Conservation (phyloP, 1,140 invertebrate species). For the Saccostrea glomerata region DNA sequence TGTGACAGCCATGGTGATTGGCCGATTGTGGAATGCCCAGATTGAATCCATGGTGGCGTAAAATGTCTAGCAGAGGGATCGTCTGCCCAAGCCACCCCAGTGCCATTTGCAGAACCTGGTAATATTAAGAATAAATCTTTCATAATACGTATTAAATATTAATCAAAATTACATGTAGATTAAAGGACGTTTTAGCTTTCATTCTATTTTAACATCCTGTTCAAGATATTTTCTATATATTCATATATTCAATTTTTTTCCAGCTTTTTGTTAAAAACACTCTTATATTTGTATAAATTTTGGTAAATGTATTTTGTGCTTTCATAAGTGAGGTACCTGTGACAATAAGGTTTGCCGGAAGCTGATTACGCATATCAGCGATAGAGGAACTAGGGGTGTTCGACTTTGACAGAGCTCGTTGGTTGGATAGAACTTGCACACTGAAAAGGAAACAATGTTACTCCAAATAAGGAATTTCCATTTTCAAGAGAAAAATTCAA, state of each 20-base stretch:
- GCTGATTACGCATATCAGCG: slow-evolving; percentile 57
- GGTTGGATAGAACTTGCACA: slow-evolving; percentile 4
- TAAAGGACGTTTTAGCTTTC: too few species aligned
- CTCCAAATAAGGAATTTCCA: background rate
- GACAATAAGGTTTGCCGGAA: slow-evolving; percentile 66
- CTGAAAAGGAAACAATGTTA: background rate
- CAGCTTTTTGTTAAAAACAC: too few species aligned
- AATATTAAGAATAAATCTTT: background rate
- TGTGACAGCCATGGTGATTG: slow-evolving; percentile 66
- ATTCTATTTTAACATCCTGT: too few species aligned
- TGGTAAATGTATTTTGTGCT: background rate
- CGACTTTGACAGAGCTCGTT: slow-evolving; percentile 42
- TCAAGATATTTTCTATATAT: too few species aligned
- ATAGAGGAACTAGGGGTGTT: slow-evolving; percentile 57
- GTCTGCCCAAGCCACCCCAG: slow-evolving; percentile 73
- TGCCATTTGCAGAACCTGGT: slow-evolving; percentile 55
- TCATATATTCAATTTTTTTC: too few species aligned
- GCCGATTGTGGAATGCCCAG: slow-evolving; percentile 55
- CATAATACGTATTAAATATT: too few species aligned
- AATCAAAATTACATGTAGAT: too few species aligned
- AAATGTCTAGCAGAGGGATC: slow-evolving; percentile 82
- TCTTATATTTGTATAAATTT: too few species aligned
- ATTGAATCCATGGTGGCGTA: slow-evolving; percentile 82
- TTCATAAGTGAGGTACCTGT: slow-evolving; percentile 58
- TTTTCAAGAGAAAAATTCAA: background rate